These are phyloP conservation scores for Halisarca cf. caerulea DNA, from an alignment of 37 sponge, comb jelly and placozoan genomes.

Conservation along the genomic window DNA sequence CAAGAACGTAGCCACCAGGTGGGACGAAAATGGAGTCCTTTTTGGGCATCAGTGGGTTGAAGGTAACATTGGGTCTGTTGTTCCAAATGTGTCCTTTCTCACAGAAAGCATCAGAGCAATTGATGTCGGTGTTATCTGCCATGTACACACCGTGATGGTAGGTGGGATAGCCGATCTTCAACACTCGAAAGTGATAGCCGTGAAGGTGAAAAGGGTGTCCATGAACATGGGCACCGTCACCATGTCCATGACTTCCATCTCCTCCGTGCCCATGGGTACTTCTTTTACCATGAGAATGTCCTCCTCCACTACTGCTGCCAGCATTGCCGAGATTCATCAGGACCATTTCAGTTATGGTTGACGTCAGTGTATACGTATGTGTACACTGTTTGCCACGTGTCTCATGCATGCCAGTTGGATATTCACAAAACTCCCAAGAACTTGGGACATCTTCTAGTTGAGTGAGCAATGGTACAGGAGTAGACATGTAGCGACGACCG, in stretches of 20 bases:
- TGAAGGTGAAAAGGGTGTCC: constrained; percentile 78
- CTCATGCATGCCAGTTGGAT: constrained; percentile 4
- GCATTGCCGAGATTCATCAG: background rate
- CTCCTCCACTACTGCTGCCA: background rate
- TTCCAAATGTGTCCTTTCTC: background rate
- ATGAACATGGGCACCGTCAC: background rate
- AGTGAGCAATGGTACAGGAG: background rate
- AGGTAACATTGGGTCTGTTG: background rate
- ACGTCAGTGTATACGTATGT: background rate
- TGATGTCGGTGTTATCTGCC: background rate
- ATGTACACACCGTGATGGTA: constrained; percentile 9
- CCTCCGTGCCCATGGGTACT: background rate
- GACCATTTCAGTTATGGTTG: background rate
- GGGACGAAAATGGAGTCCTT: constrained; percentile 15
- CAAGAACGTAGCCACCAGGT: constrained; percentile 7
- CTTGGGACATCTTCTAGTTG: background rate
- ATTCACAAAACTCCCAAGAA: background rate
- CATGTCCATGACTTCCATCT: background rate
- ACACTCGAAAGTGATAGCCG: constrained; percentile 70
- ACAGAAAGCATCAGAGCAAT: background rate
- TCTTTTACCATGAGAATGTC: background rate
- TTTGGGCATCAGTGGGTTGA: background rate
- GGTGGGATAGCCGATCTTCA: constrained; percentile 63
- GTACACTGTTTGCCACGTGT: background rate
- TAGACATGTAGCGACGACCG: background rate